Conservation (phyloP, 2,113 vertebrate genomes). For the Microcebus jonahi region DNA sequence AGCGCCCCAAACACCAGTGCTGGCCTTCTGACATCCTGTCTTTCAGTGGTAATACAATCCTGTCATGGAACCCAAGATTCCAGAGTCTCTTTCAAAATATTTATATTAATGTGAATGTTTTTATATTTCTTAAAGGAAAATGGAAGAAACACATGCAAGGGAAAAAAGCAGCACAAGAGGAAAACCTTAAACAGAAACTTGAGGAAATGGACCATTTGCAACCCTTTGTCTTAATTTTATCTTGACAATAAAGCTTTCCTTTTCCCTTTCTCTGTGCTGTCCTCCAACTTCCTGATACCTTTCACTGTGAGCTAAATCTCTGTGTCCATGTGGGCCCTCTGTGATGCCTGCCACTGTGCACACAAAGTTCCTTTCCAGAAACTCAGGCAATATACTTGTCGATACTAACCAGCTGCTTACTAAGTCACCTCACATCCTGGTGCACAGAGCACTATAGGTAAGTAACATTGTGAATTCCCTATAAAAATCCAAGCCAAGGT, state of each 20-base stretch:
- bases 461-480: slow-evolving; percentile 54
- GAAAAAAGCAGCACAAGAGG: not conserved
- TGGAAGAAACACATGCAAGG: not conserved
- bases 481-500: slow-evolving; percentile 59
- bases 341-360: not conserved
- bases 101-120: not conserved
- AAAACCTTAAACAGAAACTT: slow-evolving; percentile 12
- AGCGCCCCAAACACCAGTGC: not conserved
- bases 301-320: not conserved
- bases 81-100: slow-evolving; percentile 29
- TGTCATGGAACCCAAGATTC: not conserved
- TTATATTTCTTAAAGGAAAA: not conserved
- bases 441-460: slow-evolving; percentile 57
- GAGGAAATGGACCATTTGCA: not conserved
- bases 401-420: not conserved
- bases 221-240: slow-evolving; percentile 41
- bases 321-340: not conserved
- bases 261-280: not conserved
- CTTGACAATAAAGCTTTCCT: slow-evolving; percentile 27
- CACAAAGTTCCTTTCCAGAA: slow-evolving; percentile 68
- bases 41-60: not conserved
- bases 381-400: not conserved
- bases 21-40: not conserved
- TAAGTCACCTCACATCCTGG: slow-evolving; percentile 70
- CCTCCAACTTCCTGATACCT: not conserved